Percentiles rank a stretch among this genome's conserved stretches.
Conservation (phyloP, 2,888 invertebrate species). For the Synanthedon myopaeformis region DNA sequence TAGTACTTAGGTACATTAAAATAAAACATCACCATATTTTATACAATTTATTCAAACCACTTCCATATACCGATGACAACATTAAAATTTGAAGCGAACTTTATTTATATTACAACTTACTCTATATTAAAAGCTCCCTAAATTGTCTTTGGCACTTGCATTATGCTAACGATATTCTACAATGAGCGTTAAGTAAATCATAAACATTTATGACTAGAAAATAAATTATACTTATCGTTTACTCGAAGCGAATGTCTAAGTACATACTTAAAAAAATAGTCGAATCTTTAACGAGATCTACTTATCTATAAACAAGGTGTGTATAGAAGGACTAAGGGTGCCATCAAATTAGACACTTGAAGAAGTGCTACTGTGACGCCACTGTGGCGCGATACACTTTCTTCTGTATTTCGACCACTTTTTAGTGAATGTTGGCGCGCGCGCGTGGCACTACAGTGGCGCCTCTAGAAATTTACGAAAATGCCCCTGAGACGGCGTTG, state of each 20-base stretch:
- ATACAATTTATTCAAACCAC: constrained; percentile 50
- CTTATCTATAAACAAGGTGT: too few species aligned
- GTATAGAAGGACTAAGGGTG: too few species aligned
- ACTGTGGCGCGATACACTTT: too few species aligned
- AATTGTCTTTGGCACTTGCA: constrained; percentile 61
- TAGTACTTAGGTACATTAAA: not conserved
- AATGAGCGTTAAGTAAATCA: constrained; percentile 5
- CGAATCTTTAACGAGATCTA: too few species aligned
- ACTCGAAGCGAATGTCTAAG: not conserved
- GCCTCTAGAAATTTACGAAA: too few species aligned
- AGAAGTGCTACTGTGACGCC: too few species aligned
- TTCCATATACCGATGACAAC: constrained; percentile 48
- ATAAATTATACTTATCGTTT: not conserved
- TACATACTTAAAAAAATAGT: too few species aligned
- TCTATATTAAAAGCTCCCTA: constrained; percentile 49
- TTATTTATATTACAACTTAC: constrained; percentile 43
- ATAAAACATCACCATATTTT: constrained; percentile 10
- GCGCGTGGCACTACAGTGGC: too few species aligned
- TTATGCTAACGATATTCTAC: constrained; percentile 21
- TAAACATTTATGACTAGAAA: not conserved
- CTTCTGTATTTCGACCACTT: too few species aligned
- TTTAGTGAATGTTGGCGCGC: too few species aligned
- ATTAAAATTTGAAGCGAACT: constrained; percentile 42
- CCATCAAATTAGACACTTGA: too few species aligned
- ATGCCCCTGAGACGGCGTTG: too few species aligned